Evolutionary conservation across 1,140 invertebrate species (phyloP), one percentile per base, ranked within the genome.

Genomic region (Zaprionus lachaisei): DNA sequence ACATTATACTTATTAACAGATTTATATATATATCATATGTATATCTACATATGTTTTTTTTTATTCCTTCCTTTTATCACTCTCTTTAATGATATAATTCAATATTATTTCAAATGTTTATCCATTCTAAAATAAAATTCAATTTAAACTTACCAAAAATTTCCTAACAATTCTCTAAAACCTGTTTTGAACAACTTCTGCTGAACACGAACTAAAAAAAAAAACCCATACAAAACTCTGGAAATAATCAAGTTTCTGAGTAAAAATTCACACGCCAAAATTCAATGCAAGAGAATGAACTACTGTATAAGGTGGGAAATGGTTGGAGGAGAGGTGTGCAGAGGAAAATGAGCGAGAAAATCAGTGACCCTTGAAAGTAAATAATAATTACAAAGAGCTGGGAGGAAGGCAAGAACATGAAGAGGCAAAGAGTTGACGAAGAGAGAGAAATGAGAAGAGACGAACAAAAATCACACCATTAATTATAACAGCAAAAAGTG

Each of bases 281-380:
- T 70, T 75, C 54, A 70, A 70, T 78, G 65, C 54, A 55, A 64
- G 26, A 26, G 57, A 61, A 37, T 28, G 1, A 64, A 51, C 37
- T 34, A 37, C 71, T 4, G 47, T 7, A 20, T 49, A 6, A 9
- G 17, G 47, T 5, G 17, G 24, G 24, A 4, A 26, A 4, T 26
- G 24, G 24, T 5, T 26, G 24, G 47, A 2, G 47, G 12, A 26
- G 49, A 37, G 55, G 26, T 61, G n/a, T 20, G 20, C 17, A 49
- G 47, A 58, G 37, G 22, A 72, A 77, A 68, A 73, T 56, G 31
- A 63, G 63, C 58, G 54, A 68, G 70, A 75, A 78, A 78, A 78
- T 78, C 76, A 75, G 24, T 78, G 76, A 78, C 76, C 76, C 76
- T 65, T 78, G 76, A 78, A 78, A 75, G 75, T 78, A 78, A 78